Percentiles rank a stretch among this genome's conserved stretches.
These are phyloP conservation scores for Rhogogaster chlorosoma DNA, from an alignment of 2,888 invertebrate species.

Conservation along the genomic window DNA sequence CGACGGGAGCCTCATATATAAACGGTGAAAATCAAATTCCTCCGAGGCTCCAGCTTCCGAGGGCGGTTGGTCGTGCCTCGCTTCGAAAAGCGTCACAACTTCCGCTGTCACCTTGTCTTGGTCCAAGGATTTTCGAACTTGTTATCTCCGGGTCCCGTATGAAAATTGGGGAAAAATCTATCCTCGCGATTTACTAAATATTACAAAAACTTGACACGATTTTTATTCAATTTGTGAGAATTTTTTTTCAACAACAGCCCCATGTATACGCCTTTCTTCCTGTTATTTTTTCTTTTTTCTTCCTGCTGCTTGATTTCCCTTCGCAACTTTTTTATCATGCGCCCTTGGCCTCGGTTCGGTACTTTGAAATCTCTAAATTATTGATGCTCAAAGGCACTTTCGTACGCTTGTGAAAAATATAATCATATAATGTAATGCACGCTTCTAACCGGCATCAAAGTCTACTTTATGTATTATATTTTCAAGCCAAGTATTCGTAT, in stretches of 20 bases:
- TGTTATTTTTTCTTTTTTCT: neutral
- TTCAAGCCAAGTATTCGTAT: neutral
- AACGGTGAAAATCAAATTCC: slow-evolving; percentile 42
- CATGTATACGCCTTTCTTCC: neutral
- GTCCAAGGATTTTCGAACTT: slow-evolving; percentile 20
- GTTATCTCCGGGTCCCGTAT: neutral
- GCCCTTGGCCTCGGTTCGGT: slow-evolving; percentile 5
- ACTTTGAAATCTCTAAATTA: slow-evolving; percentile 32
- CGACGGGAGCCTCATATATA: slow-evolving; percentile 39
- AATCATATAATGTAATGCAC: slow-evolving; percentile 21
- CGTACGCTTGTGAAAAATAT: slow-evolving; percentile 27
- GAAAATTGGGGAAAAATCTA: neutral
- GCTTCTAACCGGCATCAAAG: slow-evolving; percentile 16
- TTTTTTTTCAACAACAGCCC: neutral
- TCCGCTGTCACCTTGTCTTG: slow-evolving; percentile 14
- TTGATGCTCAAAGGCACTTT: slow-evolving; percentile 26
- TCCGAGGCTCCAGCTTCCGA: slow-evolving; percentile 5
- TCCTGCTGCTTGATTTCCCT: neutral
- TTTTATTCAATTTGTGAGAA: neutral
- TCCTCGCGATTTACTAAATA: neutral
- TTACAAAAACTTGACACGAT: neutral
- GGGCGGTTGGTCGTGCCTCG: slow-evolving; percentile 14
- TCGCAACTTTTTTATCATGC: neutral
- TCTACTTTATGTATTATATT: slow-evolving; percentile 29
- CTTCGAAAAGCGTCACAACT: slow-evolving; percentile 8